phyloP scores from a whole-genome alignment of 2,797 vertebrate genomes.

The Melanotaenia parkinsoni region DNA sequence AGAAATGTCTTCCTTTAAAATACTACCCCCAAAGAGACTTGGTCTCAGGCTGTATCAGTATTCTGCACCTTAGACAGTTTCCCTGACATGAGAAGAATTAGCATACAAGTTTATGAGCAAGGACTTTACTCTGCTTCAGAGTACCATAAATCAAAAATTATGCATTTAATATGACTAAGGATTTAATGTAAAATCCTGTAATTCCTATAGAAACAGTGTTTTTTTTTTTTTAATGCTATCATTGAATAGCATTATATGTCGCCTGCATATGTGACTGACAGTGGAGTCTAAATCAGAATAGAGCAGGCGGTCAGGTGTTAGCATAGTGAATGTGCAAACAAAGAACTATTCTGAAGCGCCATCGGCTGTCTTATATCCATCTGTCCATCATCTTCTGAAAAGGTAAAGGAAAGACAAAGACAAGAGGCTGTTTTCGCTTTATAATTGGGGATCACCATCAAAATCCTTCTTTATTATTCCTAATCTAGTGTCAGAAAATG shows the following conservation, averaged over 20 bases:
- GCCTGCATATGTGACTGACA: conserved; percentile 60
- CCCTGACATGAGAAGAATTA: neutral
- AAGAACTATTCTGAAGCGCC: conserved; percentile 43
- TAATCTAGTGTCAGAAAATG: conserved; percentile 23
- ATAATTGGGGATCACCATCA: conserved; percentile 58
- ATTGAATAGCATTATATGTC: neutral
- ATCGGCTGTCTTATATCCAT: conserved; percentile 46
- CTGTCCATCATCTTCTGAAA: conserved; percentile 64
- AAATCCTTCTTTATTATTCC: conserved; percentile 25
- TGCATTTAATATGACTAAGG: conserved; percentile 23
- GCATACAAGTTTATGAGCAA: neutral
- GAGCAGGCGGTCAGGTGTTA: conserved; percentile 43
- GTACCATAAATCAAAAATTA: conserved; percentile 11
- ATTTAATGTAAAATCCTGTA: conserved; percentile 37
- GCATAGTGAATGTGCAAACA: conserved; percentile 54
- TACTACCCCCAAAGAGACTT: too few species aligned
- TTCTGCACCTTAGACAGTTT: neutral
- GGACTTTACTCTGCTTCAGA: conserved; percentile 1
- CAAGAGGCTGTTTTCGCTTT: conserved; percentile 38
- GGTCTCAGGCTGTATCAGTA: too few species aligned
- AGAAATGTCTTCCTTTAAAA: too few species aligned
- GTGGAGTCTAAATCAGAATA: conserved; percentile 50
- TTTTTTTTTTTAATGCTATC: conserved; percentile 57
- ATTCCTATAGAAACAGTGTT: conserved; percentile 17
- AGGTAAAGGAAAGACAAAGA: conserved; percentile 36